Conservation (phyloP, 2,888 invertebrate genomes). For the Drosophila prolongata region DNA sequence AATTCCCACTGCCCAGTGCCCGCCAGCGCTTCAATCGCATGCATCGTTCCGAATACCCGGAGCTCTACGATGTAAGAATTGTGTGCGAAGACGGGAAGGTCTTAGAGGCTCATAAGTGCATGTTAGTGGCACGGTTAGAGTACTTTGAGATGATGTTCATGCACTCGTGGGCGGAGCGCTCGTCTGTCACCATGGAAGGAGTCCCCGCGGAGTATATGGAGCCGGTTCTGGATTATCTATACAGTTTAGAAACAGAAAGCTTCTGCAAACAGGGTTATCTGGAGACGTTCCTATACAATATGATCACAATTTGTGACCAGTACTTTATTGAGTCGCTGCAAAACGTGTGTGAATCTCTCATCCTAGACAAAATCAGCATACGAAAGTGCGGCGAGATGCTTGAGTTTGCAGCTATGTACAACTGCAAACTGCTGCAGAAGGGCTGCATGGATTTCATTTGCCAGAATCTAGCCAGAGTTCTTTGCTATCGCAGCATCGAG, state of each 20-base stretch:
- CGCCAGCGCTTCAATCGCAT: conserved; percentile 82
- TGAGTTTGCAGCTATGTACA: conserved; percentile 91
- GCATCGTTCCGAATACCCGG: conserved; percentile 85
- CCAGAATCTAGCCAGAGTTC: conserved; percentile 89
- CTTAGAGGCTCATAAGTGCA: conserved; percentile 91
- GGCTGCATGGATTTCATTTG: conserved; percentile 92
- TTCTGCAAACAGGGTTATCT: conserved; percentile 87
- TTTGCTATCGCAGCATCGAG: conserved; percentile 89
- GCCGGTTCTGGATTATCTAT: conserved; percentile 90
- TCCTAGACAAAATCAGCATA: conserved; percentile 88
- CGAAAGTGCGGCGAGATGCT: conserved; percentile 91
- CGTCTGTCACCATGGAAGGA: conserved; percentile 77
- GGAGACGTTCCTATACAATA: conserved; percentile 89
- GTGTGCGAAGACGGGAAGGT: conserved; percentile 85
- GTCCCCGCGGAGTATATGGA: conserved; percentile 85
- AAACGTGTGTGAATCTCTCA: conserved; percentile 89
- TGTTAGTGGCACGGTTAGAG: conserved; percentile 92
- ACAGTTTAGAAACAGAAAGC: conserved; percentile 88
- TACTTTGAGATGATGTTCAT: conserved; percentile 94
- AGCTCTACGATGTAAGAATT: conserved; percentile 88
- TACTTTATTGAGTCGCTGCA: conserved; percentile 89
- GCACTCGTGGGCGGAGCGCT: conserved; percentile 88
- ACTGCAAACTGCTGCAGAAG: conserved; percentile 89
- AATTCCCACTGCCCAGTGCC: conserved; percentile 59
- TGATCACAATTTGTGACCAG: conserved; percentile 92